Percentiles rank a stretch among this genome's conserved stretches.
Evolutionary conservation across 2,113 vertebrate genomes (phyloP).

Genomic region (Sylvia atricapilla): DNA sequence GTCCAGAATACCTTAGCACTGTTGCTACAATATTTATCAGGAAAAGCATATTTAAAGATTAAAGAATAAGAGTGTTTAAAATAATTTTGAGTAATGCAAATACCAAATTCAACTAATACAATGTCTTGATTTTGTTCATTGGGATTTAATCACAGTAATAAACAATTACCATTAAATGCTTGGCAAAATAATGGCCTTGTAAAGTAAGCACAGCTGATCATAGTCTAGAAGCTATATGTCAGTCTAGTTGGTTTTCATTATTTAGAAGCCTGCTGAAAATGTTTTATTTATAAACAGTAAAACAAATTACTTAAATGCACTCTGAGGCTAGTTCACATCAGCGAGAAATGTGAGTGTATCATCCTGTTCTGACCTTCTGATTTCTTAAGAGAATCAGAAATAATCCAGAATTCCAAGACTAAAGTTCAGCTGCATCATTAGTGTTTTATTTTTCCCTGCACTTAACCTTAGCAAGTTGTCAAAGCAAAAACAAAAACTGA

Average conservation of each 20-base stretch:
- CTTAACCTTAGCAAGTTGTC: neutral
- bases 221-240: neutral
- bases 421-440: neutral
- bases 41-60: neutral
- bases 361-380: neutral
- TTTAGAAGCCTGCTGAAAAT: neutral
- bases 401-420: neutral
- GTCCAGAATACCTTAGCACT: neutral
- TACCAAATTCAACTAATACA: neutral
- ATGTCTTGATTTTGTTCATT: neutral
- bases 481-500: neutral
- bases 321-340: neutral
- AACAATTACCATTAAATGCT: neutral
- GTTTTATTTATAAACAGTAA: neutral
- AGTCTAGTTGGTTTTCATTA: neutral
- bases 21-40: neutral
- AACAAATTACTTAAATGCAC: neutral
- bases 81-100: neutral
- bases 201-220: neutral
- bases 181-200: neutral
- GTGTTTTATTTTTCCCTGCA: neutral
- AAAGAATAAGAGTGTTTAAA: neutral
- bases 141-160: slow-evolving; percentile 19
- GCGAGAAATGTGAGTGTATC: neutral
- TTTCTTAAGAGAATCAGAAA: neutral